Base-by-base conservation (phyloP, 2,888 invertebrate genomes). In the Caenorhabditis plicata region DNA sequence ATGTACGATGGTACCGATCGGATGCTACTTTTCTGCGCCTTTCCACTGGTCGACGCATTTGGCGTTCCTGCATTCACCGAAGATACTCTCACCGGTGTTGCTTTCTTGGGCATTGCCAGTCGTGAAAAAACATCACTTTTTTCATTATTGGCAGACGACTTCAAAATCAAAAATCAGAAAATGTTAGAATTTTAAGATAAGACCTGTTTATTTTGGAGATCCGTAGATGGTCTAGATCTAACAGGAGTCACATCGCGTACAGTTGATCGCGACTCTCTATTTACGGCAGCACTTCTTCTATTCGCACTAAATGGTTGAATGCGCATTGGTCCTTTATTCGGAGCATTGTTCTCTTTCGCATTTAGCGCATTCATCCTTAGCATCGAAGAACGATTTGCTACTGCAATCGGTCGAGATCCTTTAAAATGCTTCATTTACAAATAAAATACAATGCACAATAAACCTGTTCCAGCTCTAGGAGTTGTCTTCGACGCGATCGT, bases 1-100 rank as follows among this genome's bases (percentile, higher is more conserved):
- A 60, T 42, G 25, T 45, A 60, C 7, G 44, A 36, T 13, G 60
- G 60, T 9, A 60, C 60, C 25, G 53, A 49, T n/a, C 60, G 48
- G 11, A 50, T 46, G 4, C 33, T 45, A 22, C 46, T 42, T 25
- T 46, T 60, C 33, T 48, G 45, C 23, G 42, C 19, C 20, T 35
- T 50, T 19, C 36, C 25, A 9, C 29, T 26, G 9, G 47, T n/a
- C n/a, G n/a, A n/a, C 4, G 15, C 3, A 27, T 29, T n/a, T 31
- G 4, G 4, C 19, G 5, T 36, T 8, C 20, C 23, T n/a, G 31
- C 17, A 27, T 7, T 20, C 27, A 11, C 15, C 17, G 49, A 38
- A 8, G 45, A 49, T 1, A 25, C 13, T 7, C 41, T 41, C 1
- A 35, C 9, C 19, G 49, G 49, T 5, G 45, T 40, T 4, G 60